Conservation (phyloP, 2,113 vertebrate species). For the Siniperca knerii region DNA sequence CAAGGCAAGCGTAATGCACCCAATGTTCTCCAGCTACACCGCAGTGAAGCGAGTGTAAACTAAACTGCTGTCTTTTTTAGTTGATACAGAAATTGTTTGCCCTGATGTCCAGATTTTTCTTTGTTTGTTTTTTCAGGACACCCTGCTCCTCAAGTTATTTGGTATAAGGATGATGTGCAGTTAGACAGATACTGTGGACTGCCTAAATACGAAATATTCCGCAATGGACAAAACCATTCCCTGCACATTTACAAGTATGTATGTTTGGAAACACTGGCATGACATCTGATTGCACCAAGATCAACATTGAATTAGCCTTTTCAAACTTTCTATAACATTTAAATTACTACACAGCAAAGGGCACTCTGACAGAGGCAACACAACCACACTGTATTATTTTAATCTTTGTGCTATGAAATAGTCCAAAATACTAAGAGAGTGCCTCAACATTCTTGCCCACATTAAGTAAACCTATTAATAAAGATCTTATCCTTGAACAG, state of each 20-base stretch:
- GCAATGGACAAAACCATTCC: conserved; percentile 91
- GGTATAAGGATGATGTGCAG: conserved; percentile 96
- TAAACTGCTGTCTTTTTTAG: not conserved
- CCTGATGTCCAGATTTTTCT: not conserved
- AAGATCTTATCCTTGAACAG: not conserved
- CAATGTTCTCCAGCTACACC: not conserved
- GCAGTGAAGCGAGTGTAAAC: not conserved
- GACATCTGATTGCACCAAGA: not conserved
- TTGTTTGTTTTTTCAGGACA: conserved; percentile 83
- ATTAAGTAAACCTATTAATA: not conserved
- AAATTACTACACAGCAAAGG: not conserved
- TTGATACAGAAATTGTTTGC: not conserved
- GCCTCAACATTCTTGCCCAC: not conserved
- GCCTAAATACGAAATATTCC: conserved; percentile 96
- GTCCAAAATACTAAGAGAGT: not conserved
- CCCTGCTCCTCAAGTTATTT: conserved; percentile 92
- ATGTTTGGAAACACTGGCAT: conserved; percentile 37
- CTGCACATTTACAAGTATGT: conserved; percentile 96
- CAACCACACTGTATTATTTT: not conserved
- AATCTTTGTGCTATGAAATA: not conserved
- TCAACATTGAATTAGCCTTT: not conserved
- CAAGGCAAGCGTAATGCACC: not conserved
- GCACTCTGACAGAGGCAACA: not conserved
- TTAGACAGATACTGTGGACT: conserved; percentile 97
- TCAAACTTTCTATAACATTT: not conserved